Conservation (phyloP, 2,888 invertebrate species). For the Papilio protenor region DNA sequence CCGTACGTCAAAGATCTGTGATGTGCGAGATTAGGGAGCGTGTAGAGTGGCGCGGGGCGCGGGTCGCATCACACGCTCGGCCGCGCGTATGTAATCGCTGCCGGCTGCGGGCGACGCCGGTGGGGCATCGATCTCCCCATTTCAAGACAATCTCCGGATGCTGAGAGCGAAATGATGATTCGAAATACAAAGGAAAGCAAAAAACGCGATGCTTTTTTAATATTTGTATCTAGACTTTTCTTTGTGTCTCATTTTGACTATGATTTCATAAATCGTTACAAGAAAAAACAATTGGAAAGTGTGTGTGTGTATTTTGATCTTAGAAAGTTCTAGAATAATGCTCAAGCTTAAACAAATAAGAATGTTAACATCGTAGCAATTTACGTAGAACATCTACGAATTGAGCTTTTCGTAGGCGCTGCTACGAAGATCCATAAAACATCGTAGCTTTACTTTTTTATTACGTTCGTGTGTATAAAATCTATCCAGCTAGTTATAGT, state of each 20-base stretch:
- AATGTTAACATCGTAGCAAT: background rate
- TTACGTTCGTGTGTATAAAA: constrained; percentile 7
- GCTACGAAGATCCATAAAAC: background rate
- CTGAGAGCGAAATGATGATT: constrained; percentile 34
- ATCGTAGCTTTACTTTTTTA: constrained; percentile 5
- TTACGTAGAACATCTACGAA: constrained; percentile 4
- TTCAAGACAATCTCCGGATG: constrained; percentile 33
- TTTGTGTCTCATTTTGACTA: background rate
- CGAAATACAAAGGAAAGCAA: constrained; percentile 4
- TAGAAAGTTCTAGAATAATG: no score
- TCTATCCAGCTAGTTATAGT: constrained; percentile 40
- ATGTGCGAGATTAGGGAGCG: constrained; percentile 42
- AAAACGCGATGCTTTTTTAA: background rate
- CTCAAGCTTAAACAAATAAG: background rate
- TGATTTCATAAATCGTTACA: background rate
- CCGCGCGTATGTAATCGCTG: constrained; percentile 51
- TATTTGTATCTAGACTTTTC: background rate
- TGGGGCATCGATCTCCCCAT: constrained; percentile 44
- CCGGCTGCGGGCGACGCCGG: constrained; percentile 43
- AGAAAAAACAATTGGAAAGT: no score
- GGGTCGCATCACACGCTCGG: constrained; percentile 51
- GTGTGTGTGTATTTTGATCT: no score
- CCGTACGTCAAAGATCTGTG: constrained; percentile 34
- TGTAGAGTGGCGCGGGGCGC: constrained; percentile 27
- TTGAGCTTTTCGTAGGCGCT: background rate